Evolutionary conservation across 2,888 invertebrate species (phyloP).

Genomic region (Poecilus cupreus): DNA sequence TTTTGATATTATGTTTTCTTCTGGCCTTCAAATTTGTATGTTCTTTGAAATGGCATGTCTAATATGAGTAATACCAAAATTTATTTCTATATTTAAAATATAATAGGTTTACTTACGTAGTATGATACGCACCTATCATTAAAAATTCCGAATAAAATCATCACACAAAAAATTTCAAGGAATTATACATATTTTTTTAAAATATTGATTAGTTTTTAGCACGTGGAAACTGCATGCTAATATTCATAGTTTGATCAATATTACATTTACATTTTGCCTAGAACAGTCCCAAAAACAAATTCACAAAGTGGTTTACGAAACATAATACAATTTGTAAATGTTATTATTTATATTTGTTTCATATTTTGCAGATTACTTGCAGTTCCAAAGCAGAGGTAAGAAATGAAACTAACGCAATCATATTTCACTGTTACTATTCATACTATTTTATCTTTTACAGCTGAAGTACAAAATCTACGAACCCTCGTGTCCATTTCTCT

Average conservation of each 20-base stretch:
- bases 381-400: background rate
- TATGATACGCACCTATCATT: background rate
- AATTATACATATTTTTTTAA: background rate
- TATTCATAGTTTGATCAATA: conserved; percentile 38
- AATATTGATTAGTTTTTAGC: conserved; percentile 15
- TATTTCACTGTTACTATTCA: background rate
- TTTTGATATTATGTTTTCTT: conserved; percentile 23
- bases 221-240: background rate
- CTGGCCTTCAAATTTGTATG: conserved; percentile 18
- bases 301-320: too few species aligned
- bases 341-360: background rate
- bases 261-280: conserved; percentile 20
- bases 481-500: conserved; percentile 67
- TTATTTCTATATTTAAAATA: background rate
- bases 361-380: conserved; percentile 7
- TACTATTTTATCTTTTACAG: conserved; percentile 60
- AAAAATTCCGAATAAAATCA: background rate
- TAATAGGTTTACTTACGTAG: background rate
- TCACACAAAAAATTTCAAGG: background rate
- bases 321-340: background rate
- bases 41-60: background rate
- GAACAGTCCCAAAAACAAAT: background rate
- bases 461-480: conserved; percentile 67
- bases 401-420: background rate
- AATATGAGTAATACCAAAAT: conserved; percentile 32